Evolutionary conservation across 2,113 vertebrate species (phyloP), one percentile per base, ranked within the genome.

Genomic region (Lichenostomus cassidix): DNA sequence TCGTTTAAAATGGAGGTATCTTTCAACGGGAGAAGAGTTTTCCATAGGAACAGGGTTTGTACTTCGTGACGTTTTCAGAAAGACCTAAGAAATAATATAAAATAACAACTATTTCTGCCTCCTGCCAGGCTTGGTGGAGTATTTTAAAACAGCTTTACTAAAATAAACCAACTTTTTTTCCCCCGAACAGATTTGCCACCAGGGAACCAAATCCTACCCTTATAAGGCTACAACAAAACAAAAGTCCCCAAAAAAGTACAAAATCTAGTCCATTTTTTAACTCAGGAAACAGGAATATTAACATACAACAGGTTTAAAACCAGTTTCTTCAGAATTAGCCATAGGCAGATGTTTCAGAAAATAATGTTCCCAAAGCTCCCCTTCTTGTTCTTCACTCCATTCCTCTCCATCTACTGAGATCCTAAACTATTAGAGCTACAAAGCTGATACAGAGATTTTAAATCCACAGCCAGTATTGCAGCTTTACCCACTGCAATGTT

Each of bases 101-200:
- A 89, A 75, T 73, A 76, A 90, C 39, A 46, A 47, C 77, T 81
- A 71, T 80, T 96, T 80, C 87, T 90, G 82, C 44, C 44, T 91
- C 82, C 68, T 90, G 52, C 52, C 35, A 81, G 55, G 68, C 75
- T 69, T 83, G 59, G 23, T 77, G 59, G 87, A 95, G 80, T 86
- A 88, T 74, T 83, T 95, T 77, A 92, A 89, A 94, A 77, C 27
- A 27, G 64, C 64, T 91, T 82, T 73, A 49, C 91, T 78, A 95
- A 94, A 95, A 87, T 84, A 96, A 93, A 82, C 46, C 42, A 58
- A 63, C 29, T 63, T 75, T 50, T 76, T 82, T 83, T 67, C n/a
- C 42, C 52, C 73, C 12, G 65, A 86, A 82, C 64, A 68, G 69
- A 94, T 82, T 84, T 91, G 64, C 89, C 85, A 87, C 77, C 52